These are phyloP conservation scores for Drymodes brunneopygia DNA, from an alignment of 2,113 vertebrate species.

Conservation along the genomic window DNA sequence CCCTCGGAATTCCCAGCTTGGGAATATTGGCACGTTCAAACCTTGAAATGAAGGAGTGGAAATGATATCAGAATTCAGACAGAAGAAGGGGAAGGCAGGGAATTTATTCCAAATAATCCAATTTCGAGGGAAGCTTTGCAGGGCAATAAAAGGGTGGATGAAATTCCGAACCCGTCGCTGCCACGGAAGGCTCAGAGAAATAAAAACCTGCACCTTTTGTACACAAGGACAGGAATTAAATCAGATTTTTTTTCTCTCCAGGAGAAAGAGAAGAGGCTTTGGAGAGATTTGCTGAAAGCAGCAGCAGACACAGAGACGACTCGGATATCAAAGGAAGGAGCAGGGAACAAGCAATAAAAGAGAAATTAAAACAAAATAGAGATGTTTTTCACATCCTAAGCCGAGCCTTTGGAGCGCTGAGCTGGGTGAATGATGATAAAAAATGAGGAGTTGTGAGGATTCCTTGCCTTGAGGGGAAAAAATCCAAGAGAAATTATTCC, in stretches of 20 bases:
- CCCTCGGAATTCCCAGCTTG: background rate
- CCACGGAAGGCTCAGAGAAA: background rate
- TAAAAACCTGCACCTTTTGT: background rate
- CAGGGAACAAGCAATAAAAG: background rate
- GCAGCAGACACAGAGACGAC: background rate
- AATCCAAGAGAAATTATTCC: fast-evolving
- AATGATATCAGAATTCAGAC: background rate
- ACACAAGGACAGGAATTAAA: background rate
- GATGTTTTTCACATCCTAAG: background rate
- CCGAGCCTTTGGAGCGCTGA: fast-evolving
- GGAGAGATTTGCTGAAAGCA: background rate
- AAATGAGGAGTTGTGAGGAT: background rate
- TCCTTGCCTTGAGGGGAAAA: too few species aligned
- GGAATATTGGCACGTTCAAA: background rate
- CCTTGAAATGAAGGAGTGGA: background rate
- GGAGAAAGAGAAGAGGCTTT: background rate
- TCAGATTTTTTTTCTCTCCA: background rate
- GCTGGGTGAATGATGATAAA: background rate
- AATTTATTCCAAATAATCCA: background rate
- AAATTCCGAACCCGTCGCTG: background rate
- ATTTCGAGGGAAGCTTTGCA: background rate
- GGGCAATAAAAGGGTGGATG: background rate
- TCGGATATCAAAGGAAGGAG: background rate
- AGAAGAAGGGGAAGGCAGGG: background rate
- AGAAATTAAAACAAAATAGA: background rate